phyloP scores from a whole-genome alignment of 2,113 vertebrate species.

The Paraplagusia blochii region DNA sequence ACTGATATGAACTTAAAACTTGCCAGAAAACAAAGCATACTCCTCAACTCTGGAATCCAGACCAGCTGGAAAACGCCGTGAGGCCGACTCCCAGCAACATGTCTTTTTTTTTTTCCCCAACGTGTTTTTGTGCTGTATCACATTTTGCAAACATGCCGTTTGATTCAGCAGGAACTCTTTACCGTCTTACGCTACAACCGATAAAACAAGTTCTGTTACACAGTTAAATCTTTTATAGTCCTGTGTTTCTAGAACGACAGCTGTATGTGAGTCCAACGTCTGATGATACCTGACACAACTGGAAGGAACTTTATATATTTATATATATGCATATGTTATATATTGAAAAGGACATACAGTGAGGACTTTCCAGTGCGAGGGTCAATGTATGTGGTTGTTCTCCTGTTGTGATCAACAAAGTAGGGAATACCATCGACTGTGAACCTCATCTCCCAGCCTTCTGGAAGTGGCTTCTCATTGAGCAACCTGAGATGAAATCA shows the following conservation, averaged over 20 bases:
- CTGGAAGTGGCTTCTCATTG: conserved; percentile 96
- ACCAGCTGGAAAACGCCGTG: background rate
- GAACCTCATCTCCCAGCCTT: conserved; percentile 99
- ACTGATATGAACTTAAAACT: background rate
- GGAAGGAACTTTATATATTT: background rate
- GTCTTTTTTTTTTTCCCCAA: background rate
- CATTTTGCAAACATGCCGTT: background rate
- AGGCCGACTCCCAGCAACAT: background rate
- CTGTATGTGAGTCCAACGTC: background rate
- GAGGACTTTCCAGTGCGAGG: conserved; percentile 96
- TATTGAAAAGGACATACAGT: conserved; percentile 80
- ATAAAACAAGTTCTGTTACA: no score
- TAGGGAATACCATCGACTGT: conserved; percentile 97
- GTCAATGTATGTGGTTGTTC: conserved; percentile 96
- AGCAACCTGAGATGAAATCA: conserved; percentile 75
- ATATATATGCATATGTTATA: no score
- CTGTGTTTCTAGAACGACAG: no score
- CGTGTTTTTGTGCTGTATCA: background rate
- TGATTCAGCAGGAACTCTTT: background rate
- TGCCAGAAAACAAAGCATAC: conserved; percentile 2
- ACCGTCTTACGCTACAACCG: no score
- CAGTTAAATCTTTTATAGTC: no score
- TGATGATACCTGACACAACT: background rate
- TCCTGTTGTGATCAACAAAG: conserved; percentile 97
- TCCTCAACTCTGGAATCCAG: conserved; percentile 6